Evolutionary conservation across 1,140 invertebrate genomes (phyloP).

Genomic region (Trachymyrmex cornetzi): DNA sequence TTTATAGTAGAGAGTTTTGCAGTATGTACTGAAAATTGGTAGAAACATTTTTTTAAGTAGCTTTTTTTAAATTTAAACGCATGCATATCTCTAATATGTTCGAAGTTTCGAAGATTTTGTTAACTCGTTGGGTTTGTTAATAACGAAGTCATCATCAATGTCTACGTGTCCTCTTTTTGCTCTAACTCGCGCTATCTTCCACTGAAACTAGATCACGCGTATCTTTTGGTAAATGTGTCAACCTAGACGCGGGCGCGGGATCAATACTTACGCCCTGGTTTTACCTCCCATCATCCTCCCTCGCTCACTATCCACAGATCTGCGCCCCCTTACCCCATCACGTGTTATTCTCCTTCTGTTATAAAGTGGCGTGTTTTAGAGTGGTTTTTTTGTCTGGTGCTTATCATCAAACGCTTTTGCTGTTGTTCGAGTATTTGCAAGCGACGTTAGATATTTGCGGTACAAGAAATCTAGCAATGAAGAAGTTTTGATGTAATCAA

Average conservation of each 20-base stretch:
- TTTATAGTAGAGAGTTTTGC: background rate
- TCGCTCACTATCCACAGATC: conserved; percentile 67
- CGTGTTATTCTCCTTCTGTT: conserved; percentile 61
- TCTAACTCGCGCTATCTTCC: conserved; percentile 56
- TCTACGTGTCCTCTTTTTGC: conserved; percentile 13
- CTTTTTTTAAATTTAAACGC: background rate
- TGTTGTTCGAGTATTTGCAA: conserved; percentile 10
- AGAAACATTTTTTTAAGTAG: background rate
- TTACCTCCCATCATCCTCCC: conserved; percentile 52
- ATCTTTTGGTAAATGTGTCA: conserved; percentile 84
- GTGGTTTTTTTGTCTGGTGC: conserved; percentile 58
- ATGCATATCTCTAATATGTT: background rate
- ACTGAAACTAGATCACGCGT: conserved; percentile 76
- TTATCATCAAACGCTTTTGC: conserved; percentile 56
- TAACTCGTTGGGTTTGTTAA: conserved; percentile 14
- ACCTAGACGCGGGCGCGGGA: conserved; percentile 72
- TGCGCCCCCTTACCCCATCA: conserved; percentile 29
- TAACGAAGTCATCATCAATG: background rate
- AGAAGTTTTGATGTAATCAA: background rate
- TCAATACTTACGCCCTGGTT: conserved; percentile 83
- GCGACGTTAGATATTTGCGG: background rate
- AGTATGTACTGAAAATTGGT: background rate
- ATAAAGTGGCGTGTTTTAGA: conserved; percentile 52
- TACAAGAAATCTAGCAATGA: conserved; percentile 7
- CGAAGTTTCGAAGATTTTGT: background rate